Evolutionary conservation across 2,113 vertebrate species (phyloP).

Genomic region (Lepus europaeus): DNA sequence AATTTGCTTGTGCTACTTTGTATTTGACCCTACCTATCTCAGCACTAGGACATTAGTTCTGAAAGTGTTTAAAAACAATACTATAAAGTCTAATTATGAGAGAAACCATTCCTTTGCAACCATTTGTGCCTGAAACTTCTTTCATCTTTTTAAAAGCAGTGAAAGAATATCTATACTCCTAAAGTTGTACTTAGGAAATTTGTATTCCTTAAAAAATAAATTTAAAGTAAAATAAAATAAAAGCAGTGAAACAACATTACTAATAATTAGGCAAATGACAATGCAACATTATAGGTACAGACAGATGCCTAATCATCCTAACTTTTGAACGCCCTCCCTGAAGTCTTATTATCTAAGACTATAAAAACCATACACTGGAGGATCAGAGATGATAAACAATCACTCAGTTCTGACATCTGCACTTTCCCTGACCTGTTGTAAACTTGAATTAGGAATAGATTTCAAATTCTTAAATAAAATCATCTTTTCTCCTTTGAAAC

Average conservation of each 20-base stretch:
- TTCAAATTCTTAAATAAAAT: slow-evolving; percentile 31
- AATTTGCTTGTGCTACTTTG: background rate
- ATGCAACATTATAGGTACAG: background rate
- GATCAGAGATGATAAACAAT: background rate
- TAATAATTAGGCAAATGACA: background rate
- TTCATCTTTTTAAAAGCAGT: slow-evolving; percentile 1
- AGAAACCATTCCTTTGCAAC: background rate
- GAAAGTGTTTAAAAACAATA: slow-evolving; percentile 17
- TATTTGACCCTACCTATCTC: background rate
- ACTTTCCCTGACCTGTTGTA: background rate
- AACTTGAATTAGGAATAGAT: slow-evolving; percentile 48
- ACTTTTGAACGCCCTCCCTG: background rate
- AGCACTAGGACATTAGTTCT: background rate
- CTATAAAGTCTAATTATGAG: background rate
- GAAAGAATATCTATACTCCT: background rate
- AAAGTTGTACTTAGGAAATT: too few relatives aligned
- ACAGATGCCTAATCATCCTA: background rate
- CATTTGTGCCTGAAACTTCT: background rate
- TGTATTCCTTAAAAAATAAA: too few relatives aligned
- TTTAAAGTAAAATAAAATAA: too few relatives aligned
- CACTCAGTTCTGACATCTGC: background rate
- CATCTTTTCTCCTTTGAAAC: background rate
- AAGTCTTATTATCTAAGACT: background rate
- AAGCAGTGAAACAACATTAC: background rate
- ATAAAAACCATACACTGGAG: slow-evolving; percentile 10